Percentiles rank a stretch among this genome's conserved stretches.
These are phyloP conservation scores for Acleris sparsana DNA, from an alignment of 2,888 invertebrate species.

Conservation along the genomic window DNA sequence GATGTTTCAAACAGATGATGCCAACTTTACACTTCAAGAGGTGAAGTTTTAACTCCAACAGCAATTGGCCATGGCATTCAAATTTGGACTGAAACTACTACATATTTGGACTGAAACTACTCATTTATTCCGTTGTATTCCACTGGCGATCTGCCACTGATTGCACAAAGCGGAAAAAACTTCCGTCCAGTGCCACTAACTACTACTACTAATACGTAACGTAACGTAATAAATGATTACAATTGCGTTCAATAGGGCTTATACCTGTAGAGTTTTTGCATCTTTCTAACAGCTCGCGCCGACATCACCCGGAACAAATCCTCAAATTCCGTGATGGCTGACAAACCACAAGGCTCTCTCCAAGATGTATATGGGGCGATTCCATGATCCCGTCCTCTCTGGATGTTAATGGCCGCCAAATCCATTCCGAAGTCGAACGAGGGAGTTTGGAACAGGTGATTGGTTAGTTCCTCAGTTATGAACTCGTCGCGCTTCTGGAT, in stretches of 20 bases:
- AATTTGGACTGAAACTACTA: neutral
- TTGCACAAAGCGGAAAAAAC: no score
- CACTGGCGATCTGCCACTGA: no score
- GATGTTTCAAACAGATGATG: no score
- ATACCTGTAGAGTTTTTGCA: conserved; percentile 84
- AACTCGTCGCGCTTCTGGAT: conserved; percentile 92
- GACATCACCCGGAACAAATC: conserved; percentile 88
- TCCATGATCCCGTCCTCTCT: conserved; percentile 93
- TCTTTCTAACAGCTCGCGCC: conserved; percentile 84
- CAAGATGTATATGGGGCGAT: conserved; percentile 91
- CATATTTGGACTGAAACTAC: no score
- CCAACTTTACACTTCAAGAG: no score
- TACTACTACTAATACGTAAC: no score
- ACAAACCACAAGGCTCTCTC: conserved; percentile 91
- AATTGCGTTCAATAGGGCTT: neutral
- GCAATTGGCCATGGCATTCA: no score
- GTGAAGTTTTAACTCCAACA: no score
- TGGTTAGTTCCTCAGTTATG: conserved; percentile 91
- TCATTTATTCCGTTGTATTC: no score
- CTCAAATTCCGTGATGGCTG: conserved; percentile 86
- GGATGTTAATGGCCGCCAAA: conserved; percentile 93
- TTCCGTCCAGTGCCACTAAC: no score
- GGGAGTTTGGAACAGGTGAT: conserved; percentile 90
- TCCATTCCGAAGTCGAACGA: conserved; percentile 91
- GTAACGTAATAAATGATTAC: no score